A percentile compares a stretch with the other conserved stretches of the same genome.
Conservation (phyloP, 2,113 vertebrate genomes). For the Colius striatus region DNA sequence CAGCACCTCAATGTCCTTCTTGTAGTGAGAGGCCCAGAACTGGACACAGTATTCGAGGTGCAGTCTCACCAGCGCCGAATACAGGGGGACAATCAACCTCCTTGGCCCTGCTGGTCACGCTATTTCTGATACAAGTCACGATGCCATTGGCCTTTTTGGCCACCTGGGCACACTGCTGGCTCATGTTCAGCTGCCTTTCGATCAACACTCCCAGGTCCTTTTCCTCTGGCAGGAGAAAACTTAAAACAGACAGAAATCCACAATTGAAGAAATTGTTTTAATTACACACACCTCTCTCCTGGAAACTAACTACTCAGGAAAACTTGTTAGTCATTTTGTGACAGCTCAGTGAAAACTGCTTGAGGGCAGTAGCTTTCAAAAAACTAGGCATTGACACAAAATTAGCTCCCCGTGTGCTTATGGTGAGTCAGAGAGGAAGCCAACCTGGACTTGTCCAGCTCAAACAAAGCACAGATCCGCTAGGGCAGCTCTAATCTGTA, state of each 20-base stretch:
- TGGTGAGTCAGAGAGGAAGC: neutral
- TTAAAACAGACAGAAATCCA: neutral
- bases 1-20: too few relatives aligned
- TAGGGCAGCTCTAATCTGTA: neutral
- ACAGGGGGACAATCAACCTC: too few relatives aligned
- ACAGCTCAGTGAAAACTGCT: neutral
- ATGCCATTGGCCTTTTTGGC: too few relatives aligned
- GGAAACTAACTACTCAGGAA: neutral
- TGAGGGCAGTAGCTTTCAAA: neutral
- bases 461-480: neutral
- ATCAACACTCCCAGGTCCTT: too few relatives aligned
- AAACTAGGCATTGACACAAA: neutral
- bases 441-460: neutral
- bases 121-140: too few relatives aligned
- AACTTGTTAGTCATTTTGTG: neutral
- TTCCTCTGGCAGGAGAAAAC: too few relatives aligned
- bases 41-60: too few relatives aligned
- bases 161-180: too few relatives aligned
- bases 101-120: too few relatives aligned
- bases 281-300: neutral
- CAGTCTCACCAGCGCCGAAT: too few relatives aligned
- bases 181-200: too few relatives aligned
- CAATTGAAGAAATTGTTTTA: neutral
- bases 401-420: accelerated
- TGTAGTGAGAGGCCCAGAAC: too few relatives aligned